A percentile compares a stretch with the other conserved stretches of the same genome.
Conservation (phyloP, 2,113 vertebrate genomes). For the Callospermophilus lateralis region DNA sequence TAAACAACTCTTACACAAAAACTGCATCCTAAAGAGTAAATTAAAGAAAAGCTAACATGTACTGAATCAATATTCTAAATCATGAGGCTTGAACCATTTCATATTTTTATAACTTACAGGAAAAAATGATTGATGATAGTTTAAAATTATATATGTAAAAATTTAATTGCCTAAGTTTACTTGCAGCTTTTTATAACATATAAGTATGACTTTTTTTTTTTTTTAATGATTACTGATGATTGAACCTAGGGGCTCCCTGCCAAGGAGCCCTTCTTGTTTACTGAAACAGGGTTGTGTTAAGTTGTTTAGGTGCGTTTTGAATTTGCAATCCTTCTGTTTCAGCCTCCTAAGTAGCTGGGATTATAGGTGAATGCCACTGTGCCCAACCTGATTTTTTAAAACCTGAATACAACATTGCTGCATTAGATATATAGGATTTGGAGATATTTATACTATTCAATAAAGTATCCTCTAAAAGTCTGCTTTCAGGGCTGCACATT, state of each 20-base stretch:
- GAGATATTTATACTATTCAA: neutral
- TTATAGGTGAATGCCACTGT: neutral
- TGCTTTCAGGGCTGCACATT: neutral
- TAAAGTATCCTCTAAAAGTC: constrained; percentile 44
- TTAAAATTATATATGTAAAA: constrained; percentile 47
- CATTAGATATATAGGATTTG: neutral
- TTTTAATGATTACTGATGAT: neutral
- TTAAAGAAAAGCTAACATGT: constrained; percentile 2
- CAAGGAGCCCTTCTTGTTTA: neutral
- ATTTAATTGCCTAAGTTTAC: neutral
- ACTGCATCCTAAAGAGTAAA: neutral
- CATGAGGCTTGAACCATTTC: constrained; percentile 17
- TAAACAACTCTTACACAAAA: constrained; percentile 42
- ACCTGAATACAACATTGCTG: constrained; percentile 39
- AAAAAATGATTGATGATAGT: neutral
- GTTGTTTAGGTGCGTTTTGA: neutral
- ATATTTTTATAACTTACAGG: constrained; percentile 35
- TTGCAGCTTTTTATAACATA: constrained; percentile 12
- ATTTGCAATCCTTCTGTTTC: neutral
- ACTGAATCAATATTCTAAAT: constrained; percentile 50
- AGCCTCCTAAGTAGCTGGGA: neutral
- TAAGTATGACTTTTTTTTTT: constrained; percentile 15
- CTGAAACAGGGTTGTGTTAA: neutral
- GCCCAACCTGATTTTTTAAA: neutral
- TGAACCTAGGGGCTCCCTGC: neutral